phyloP scores from a whole-genome alignment of 1,140 invertebrate species.

The Drosophila santomea region DNA sequence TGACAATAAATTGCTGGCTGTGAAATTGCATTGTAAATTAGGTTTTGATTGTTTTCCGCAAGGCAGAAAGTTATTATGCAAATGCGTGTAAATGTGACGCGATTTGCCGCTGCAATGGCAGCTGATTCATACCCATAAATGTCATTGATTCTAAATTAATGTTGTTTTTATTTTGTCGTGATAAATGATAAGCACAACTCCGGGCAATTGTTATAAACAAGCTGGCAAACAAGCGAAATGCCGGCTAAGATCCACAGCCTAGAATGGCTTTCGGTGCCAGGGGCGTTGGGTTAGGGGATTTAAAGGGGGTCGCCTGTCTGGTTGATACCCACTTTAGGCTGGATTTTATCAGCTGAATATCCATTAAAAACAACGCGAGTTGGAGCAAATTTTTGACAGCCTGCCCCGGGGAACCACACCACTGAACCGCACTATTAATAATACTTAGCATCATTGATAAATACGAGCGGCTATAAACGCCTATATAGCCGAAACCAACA shows the following conservation, averaged over 20 bases:
- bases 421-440: conserved; percentile 71
- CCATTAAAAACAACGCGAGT: conserved; percentile 27
- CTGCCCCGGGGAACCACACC: background rate
- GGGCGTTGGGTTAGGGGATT: conserved; percentile 1
- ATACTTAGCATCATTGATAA: conserved; percentile 74
- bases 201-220: conserved; percentile 57
- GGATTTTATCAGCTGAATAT: conserved; percentile 12
- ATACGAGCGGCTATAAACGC: conserved; percentile 68
- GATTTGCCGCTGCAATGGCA: conserved; percentile 25
- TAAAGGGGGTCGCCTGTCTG: conserved; percentile 2
- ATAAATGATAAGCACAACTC: conserved; percentile 65
- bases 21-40: conserved; percentile 70
- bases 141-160: conserved; percentile 52
- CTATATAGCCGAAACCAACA: conserved; percentile 32
- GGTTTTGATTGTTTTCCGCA: conserved; percentile 64
- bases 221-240: conserved; percentile 15
- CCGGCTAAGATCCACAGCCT: background rate
- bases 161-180: conserved; percentile 44
- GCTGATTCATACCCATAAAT: conserved; percentile 54
- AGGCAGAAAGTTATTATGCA: conserved; percentile 37
- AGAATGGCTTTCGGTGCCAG: conserved; percentile 16
- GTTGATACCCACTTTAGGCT: background rate
- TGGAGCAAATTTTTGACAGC: conserved; percentile 40
- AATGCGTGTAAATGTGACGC: conserved; percentile 43
- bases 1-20: conserved; percentile 47